Evolutionary conservation across 2,797 vertebrate species (phyloP), one percentile per base, ranked within the genome.

Genomic region (Pampus argenteus): DNA sequence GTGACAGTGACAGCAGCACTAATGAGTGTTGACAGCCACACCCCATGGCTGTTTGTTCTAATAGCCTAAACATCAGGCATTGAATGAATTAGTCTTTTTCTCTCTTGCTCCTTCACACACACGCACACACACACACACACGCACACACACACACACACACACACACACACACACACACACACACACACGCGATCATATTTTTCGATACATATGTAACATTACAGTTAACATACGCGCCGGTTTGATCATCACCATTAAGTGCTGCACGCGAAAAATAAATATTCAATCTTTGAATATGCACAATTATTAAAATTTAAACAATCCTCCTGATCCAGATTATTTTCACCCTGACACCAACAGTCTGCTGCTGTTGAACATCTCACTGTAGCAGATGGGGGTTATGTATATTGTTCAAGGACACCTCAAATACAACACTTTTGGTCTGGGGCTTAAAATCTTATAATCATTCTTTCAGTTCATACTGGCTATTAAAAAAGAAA

Each of bases 21-120:
- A 95, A 96, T 93, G 89, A 91, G 92, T 92, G 91, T 87, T 95
- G 95, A 95, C 87, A 93, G 86, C 86, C 90, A 93, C 91, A 92
- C 92, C 94, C 91, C 92, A 92, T 80, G 93, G 94, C 90, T 93
- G 85, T 95, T 91, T 93, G 90, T 91, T 94, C 92, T 91, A 89
- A 91, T 90, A 87, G 87, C 88, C 92, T 82, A 91, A 95, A 94
- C 90, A 94, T 89, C 85, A 90, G 91, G 93, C 88, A 86, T 63
- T 74, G 49, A 81, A 91, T 88, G 85, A 89, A 92, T 94, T 88
- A 84, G 77, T 73, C 79, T 84, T 54, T 58, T 44, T 56, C 13
- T 13, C n/a, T 28, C 10, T 29, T 22, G n/a, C 15, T 51, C 49
- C 9, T 14, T 28, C 10, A 6, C 11, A 57, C 28, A 20, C 38